Percentiles rank a stretch among this genome's conserved stretches.
These are phyloP conservation scores for Cantharis flavilabris DNA, from an alignment of 2,888 invertebrate genomes.

Conservation along the genomic window DNA sequence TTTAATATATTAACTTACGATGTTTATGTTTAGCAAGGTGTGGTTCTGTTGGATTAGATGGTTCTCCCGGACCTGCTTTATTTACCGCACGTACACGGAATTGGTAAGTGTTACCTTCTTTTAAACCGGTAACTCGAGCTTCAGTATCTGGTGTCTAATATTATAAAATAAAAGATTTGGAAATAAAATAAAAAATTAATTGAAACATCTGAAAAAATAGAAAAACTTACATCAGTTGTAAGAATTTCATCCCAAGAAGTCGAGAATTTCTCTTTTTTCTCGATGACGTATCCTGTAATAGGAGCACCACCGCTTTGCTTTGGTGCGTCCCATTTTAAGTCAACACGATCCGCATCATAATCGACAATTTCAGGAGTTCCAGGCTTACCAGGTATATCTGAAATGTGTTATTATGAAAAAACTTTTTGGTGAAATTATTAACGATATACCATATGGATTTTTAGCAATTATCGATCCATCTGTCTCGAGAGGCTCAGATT, in stretches of 20 bases:
- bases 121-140: slow-evolving; percentile 82
- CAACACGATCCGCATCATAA: slow-evolving; percentile 88
- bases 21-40: slow-evolving; percentile 86
- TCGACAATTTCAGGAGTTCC: slow-evolving; percentile 84
- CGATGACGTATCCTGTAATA: slow-evolving; percentile 84
- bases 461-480: slow-evolving; percentile 88
- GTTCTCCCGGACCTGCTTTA: slow-evolving; percentile 92
- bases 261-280: slow-evolving; percentile 83
- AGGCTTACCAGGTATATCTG: slow-evolving; percentile 84
- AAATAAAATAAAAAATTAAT: neutral
- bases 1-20: slow-evolving; percentile 62
- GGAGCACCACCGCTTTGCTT: slow-evolving; percentile 79
- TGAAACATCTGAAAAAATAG: neutral
- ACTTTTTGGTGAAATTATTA: neutral
- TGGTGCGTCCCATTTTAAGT: slow-evolving; percentile 82
- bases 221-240: slow-evolving; percentile 66
- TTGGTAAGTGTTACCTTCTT: slow-evolving; percentile 91
- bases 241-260: slow-evolving; percentile 81
- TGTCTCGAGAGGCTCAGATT: slow-evolving; percentile 93
- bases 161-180: neutral
- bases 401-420: slow-evolving; percentile 6
- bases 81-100: slow-evolving; percentile 95
- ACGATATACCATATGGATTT: slow-evolving; percentile 84
- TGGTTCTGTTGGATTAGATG: slow-evolving; percentile 86
- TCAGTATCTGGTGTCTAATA: slow-evolving; percentile 74